Conservation (phyloP, 1,140 invertebrate species). For the Drosophila elegans region DNA sequence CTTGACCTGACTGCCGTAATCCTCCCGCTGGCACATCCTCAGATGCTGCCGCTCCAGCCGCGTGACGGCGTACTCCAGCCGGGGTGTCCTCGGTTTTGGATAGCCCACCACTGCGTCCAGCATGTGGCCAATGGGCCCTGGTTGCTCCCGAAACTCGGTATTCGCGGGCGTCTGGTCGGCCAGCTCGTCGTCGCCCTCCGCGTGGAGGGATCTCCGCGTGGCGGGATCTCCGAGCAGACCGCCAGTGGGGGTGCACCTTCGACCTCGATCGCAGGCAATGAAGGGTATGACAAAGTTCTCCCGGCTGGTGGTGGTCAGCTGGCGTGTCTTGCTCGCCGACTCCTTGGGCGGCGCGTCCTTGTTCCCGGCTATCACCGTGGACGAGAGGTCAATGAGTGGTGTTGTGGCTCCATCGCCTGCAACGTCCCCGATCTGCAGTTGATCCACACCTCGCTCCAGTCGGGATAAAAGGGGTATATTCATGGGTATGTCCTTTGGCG, state of each 20-base stretch:
- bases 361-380: conserved; percentile 39
- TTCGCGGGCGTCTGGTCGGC: neutral
- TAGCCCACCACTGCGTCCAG: conserved; percentile 50
- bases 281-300: conserved; percentile 73
- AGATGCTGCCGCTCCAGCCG: conserved; percentile 40
- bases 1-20: conserved; percentile 60
- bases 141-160: conserved; percentile 7
- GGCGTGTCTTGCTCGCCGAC: conserved; percentile 47
- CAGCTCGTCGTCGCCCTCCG: neutral
- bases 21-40: conserved; percentile 37
- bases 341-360: conserved; percentile 51
- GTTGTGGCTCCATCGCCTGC: conserved; percentile 12
- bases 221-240: conserved; percentile 1
- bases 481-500: conserved; percentile 22
- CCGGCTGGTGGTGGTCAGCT: neutral
- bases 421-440: conserved; percentile 37
- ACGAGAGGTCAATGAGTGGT: conserved; percentile 59
- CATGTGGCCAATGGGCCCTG: conserved; percentile 44
- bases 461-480: conserved; percentile 42
- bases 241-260: neutral
- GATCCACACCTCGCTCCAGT: conserved; percentile 24
- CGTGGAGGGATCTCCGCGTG: neutral
- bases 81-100: conserved; percentile 34
- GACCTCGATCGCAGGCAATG: conserved; percentile 58
- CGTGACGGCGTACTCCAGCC: conserved; percentile 42